Evolutionary conservation across 2,113 vertebrate genomes (phyloP).

Genomic region (Thamnophis sirtalis): DNA sequence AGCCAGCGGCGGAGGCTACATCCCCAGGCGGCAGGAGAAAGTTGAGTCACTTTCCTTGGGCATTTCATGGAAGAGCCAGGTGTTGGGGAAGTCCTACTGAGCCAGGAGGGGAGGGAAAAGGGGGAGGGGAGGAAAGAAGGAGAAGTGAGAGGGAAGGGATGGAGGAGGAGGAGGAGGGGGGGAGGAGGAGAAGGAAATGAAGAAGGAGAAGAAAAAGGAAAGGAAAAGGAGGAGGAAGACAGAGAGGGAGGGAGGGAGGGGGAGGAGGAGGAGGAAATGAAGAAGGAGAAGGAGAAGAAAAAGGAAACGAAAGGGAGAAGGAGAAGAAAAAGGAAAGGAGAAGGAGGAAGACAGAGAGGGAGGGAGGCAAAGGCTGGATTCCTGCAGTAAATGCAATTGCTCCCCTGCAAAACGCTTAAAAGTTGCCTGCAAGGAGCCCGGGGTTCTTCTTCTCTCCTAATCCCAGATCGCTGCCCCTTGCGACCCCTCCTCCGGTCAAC

Average conservation of each 20-base stretch:
- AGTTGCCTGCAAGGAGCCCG: not conserved
- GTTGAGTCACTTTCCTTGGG: not conserved
- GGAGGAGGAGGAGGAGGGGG: too few species aligned
- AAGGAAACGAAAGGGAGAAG: too few species aligned
- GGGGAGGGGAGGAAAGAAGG: too few species aligned
- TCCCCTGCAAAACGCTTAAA: not conserved
- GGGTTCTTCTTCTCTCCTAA: not conserved
- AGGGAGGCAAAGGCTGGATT: not conserved
- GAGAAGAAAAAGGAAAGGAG: not conserved
- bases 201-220: not conserved
- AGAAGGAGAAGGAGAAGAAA: not conserved
- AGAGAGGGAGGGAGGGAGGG: too few species aligned
- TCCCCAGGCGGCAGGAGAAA: not conserved
- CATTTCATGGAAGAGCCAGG: not conserved
- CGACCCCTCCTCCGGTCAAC: not conserved
- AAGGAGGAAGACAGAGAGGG: not conserved
- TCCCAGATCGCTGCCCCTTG: not conserved
- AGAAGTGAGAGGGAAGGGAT: too few species aligned
- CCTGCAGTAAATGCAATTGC: not conserved
- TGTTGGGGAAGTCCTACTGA: not conserved
- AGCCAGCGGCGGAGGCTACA: not conserved
- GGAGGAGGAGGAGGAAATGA: too few species aligned
- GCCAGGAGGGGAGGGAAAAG: not conserved
- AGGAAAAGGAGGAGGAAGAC: too few species aligned
- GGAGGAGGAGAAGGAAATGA: too few species aligned